Evolutionary conservation across 2,113 vertebrate species (phyloP).

Genomic region (Lates calcarifer): DNA sequence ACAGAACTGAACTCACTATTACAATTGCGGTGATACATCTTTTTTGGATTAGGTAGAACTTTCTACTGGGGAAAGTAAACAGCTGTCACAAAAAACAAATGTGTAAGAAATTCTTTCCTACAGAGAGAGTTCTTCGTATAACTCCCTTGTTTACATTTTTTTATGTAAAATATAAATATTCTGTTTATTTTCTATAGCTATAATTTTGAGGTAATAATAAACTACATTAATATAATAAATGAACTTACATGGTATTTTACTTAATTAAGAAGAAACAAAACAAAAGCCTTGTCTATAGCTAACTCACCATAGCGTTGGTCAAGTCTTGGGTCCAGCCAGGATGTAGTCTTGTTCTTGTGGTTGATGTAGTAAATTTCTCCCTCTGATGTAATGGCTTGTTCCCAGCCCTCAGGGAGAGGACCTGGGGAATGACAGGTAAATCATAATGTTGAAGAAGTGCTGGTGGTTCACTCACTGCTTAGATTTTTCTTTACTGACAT

Average conservation of each 20-base stretch:
- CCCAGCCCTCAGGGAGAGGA: constrained; percentile 98
- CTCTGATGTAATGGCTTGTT: constrained; percentile 98
- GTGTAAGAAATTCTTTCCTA: neutral
- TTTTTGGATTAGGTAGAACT: constrained; percentile 5
- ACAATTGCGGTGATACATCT: neutral
- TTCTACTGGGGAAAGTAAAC: constrained; percentile 7
- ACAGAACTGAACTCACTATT: neutral
- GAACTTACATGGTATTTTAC: neutral
- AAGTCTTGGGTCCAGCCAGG: constrained; percentile 98
- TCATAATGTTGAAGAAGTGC: constrained; percentile 28
- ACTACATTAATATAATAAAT: neutral
- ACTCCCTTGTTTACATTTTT: neutral
- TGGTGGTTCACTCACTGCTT: neutral
- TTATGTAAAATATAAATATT: neutral
- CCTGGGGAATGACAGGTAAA: constrained; percentile 87
- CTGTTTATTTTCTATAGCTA: neutral
- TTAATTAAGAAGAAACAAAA: neutral
- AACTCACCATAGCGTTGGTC: constrained; percentile 97
- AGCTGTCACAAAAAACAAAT: constrained; percentile 1
- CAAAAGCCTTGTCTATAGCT: neutral
- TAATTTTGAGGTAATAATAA: neutral
- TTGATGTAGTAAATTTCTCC: constrained; percentile 99
- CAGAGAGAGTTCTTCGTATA: neutral
- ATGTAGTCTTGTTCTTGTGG: constrained; percentile 99
- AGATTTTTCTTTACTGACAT: neutral